Base-by-base conservation (phyloP, 2,797 vertebrate genomes). In the Myotis daubentonii region DNA sequence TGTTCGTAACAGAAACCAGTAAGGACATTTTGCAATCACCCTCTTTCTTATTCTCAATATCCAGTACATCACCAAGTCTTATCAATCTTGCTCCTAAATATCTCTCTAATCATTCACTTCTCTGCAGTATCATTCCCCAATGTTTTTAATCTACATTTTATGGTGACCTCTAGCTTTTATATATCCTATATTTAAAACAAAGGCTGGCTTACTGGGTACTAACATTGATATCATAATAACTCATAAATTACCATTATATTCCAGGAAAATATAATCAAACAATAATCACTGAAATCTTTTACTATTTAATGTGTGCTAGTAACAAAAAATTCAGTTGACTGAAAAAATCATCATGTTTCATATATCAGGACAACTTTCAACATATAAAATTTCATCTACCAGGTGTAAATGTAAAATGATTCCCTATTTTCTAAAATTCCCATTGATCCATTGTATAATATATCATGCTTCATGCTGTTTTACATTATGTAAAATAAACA, bases 401-500 rank as follows among this genome's bases (percentile, higher is more conserved):
- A 97, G 75, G 91, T 96, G 89, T 96, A 96, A 98, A 98, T 91
- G n/a, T 96, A 95, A 98, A 98, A 97, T 82, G 33, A 97, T 83
- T 20, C 23, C 6, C 9, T 84, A 3, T 94, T 97, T 97, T 94
- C 85, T 95, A 91, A 96, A 96, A 96, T 93, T 83, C 6, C 7
- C 85, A 94, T 38, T 62, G 95, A 91, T 95, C 96, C 62, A 25
- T 89, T 95, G 44, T 36, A 93, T 74, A 47, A 89, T 95, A 97
- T 79, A 97, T 95, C 88, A 90, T 95, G 53, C 30, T 88, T 93
- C 49, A 38, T 75, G 94, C 96, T 94, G 95, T 96, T 97, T 97
- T 95, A 94, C 97, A 95, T 96, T 97, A 97, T 97, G 25, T 95
- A 97, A 98, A 98, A 97, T 95, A 98, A 97, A 97, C 93, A 82